Percentiles rank a stretch among this genome's conserved stretches.
Conservation (phyloP, 30 jellyfish, hydroid and myxozoan species). For the Pelagia noctiluca region DNA sequence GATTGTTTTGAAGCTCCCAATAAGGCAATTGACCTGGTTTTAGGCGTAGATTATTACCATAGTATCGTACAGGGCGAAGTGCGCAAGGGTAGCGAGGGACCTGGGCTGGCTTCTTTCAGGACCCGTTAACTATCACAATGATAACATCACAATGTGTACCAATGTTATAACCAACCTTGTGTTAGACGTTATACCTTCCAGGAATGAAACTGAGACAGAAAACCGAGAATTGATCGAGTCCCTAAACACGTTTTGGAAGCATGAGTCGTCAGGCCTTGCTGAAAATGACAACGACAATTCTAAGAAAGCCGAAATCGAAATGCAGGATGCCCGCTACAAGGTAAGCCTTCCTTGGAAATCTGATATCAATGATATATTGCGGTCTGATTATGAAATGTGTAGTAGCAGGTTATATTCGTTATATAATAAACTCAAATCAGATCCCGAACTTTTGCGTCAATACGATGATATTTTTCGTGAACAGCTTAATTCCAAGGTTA, state of each 20-base stretch:
- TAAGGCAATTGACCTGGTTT: constrained; percentile 21
- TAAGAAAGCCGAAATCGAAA: constrained; percentile 6
- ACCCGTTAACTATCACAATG: constrained; percentile 4
- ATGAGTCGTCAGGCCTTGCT: constrained; percentile 9
- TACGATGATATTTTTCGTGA: constrained; percentile 37
- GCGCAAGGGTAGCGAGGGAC: constrained; percentile 55
- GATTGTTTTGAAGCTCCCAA: constrained; percentile 19
- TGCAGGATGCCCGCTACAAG: constrained; percentile 29
- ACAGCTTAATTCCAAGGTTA: constrained; percentile 2
- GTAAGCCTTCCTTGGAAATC: constrained; percentile 70
- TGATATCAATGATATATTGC: neutral
- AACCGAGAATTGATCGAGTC: constrained; percentile 16
- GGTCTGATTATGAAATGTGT: constrained; percentile 48
- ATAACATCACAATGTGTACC: neutral
- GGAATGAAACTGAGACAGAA: constrained; percentile 5
- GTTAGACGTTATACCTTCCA: constrained; percentile 4
- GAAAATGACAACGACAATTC: neutral
- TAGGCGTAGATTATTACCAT: constrained; percentile 56
- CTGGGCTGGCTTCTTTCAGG: constrained; percentile 70
- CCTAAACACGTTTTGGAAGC: constrained; percentile 18
- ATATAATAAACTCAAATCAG: neutral
- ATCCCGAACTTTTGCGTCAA: constrained; percentile 25
- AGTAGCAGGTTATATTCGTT: constrained; percentile 20
- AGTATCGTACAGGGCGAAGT: constrained; percentile 49
- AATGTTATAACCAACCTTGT: constrained; percentile 31